Conservation (phyloP, 1,140 invertebrate genomes). For the Camponotus floridanus region DNA sequence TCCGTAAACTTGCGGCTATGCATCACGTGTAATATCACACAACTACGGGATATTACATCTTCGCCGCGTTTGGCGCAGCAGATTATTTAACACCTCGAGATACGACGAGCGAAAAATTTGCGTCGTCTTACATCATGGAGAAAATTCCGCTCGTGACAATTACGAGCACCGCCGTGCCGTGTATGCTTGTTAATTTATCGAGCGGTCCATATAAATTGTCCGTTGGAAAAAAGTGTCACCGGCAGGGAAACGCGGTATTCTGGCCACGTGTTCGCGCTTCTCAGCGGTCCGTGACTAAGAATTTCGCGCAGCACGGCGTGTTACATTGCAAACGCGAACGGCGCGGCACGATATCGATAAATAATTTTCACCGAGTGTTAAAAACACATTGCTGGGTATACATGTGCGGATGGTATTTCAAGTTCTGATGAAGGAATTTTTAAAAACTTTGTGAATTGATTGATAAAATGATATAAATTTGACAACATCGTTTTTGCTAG, state of each 20-base stretch:
- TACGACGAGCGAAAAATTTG: slow-evolving; percentile 8
- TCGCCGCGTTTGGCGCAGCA: slow-evolving; percentile 9
- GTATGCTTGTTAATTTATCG: slow-evolving; percentile 53
- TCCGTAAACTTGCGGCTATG: slow-evolving; percentile 25
- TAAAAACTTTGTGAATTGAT: neutral
- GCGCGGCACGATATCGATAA: slow-evolving; percentile 71
- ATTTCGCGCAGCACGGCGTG: slow-evolving; percentile 57
- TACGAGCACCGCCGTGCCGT: neutral
- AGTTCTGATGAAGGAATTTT: neutral
- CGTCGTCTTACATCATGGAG: slow-evolving; percentile 41
- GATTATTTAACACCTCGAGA: slow-evolving; percentile 52
- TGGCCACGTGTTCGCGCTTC: slow-evolving; percentile 55
- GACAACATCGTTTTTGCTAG: neutral
- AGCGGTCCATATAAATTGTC: slow-evolving; percentile 63
- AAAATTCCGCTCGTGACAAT: slow-evolving; percentile 32
- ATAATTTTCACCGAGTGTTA: slow-evolving; percentile 79
- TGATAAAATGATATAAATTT: neutral
- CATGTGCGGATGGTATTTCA: slow-evolving; percentile 69
- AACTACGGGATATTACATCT: slow-evolving; percentile 32
- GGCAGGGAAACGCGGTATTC: slow-evolving; percentile 33
- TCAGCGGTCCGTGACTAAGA: slow-evolving; percentile 75
- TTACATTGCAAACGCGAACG: slow-evolving; percentile 50
- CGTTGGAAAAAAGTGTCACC: slow-evolving; percentile 61
- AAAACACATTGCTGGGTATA: slow-evolving; percentile 73
- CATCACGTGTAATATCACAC: slow-evolving; percentile 15